Evolutionary conservation across 2,888 invertebrate genomes (phyloP).

Genomic region (Pyralis farinalis): DNA sequence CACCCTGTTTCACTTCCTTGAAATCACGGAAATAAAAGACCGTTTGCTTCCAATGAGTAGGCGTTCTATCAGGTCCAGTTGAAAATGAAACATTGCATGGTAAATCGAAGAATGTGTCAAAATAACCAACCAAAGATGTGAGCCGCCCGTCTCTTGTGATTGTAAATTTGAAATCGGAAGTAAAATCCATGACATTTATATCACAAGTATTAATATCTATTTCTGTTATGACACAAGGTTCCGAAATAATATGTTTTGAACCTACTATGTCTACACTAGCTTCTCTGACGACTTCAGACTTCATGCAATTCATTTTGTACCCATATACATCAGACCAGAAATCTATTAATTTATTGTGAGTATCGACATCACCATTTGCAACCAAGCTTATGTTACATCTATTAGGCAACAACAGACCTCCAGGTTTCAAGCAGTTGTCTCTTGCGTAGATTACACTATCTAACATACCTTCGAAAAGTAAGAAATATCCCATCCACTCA

Average conservation of each 20-base stretch:
- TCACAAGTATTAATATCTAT: constrained; percentile 89
- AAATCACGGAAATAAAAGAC: constrained; percentile 91
- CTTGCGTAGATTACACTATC: constrained; percentile 95
- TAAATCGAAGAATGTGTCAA: constrained; percentile 92
- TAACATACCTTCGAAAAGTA: constrained; percentile 97
- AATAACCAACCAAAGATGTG: constrained; percentile 93
- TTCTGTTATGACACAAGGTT: constrained; percentile 83
- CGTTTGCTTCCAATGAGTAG: constrained; percentile 98
- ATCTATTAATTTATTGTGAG: constrained; percentile 86
- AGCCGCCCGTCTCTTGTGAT: constrained; percentile 84
- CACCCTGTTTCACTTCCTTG: constrained; percentile 85
- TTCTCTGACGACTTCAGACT: constrained; percentile 90
- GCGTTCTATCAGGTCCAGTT: constrained; percentile 87
- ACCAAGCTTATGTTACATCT: constrained; percentile 90
- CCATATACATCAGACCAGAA: constrained; percentile 98
- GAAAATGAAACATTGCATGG: constrained; percentile 85
- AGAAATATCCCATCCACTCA: constrained; percentile 99
- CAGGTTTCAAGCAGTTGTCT: constrained; percentile 88
- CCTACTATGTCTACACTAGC: constrained; percentile 77
- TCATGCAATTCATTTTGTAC: constrained; percentile 96
- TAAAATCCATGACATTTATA: constrained; percentile 86
- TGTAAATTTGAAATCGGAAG: constrained; percentile 84
- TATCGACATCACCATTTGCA: constrained; percentile 88
- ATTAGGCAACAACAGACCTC: constrained; percentile 91
- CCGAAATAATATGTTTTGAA: constrained; percentile 83